Percentiles rank a stretch among this genome's conserved stretches.
These are phyloP conservation scores for Eupithecia dodoneata DNA, from an alignment of 2,888 invertebrate species.

Conservation along the genomic window DNA sequence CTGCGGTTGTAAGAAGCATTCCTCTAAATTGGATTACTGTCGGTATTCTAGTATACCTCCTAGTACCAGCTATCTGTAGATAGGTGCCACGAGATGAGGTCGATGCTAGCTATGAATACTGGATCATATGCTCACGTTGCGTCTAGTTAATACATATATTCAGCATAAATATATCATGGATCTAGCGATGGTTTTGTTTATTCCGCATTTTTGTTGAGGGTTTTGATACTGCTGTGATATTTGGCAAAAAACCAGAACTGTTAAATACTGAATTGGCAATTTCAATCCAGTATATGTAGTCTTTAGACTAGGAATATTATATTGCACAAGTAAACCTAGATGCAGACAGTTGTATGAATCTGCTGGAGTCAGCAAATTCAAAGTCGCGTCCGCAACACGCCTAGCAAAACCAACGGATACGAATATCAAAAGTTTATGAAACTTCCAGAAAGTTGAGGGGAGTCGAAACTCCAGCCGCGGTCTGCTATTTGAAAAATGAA, in stretches of 20 bases:
- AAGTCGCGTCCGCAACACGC: slow-evolving; percentile 26
- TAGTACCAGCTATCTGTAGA: slow-evolving; percentile 21
- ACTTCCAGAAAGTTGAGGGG: slow-evolving; percentile 63
- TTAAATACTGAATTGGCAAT: background rate
- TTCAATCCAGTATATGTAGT: background rate
- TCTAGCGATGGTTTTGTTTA: background rate
- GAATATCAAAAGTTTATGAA: slow-evolving; percentile 74
- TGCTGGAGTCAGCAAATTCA: slow-evolving; percentile 9
- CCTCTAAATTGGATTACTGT: slow-evolving; percentile 69
- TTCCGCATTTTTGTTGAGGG: background rate
- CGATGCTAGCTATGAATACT: slow-evolving; percentile 19
- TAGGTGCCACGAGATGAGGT: slow-evolving; percentile 17
- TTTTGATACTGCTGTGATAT: background rate
- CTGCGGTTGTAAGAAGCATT: slow-evolving; percentile 69
- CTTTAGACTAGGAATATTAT: background rate
- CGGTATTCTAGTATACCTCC: slow-evolving; percentile 31
- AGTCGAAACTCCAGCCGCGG: slow-evolving; percentile 62
- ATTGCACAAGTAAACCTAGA: background rate
- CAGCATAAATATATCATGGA: slow-evolving; percentile 19
- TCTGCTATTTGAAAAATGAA: slow-evolving; percentile 80
- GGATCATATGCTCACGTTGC: slow-evolving; percentile 19
- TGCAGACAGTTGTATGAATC: slow-evolving; percentile 5
- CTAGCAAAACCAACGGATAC: slow-evolving; percentile 65
- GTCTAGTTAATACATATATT: slow-evolving; percentile 24
- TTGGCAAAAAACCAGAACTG: background rate